Base-by-base conservation (phyloP, 2,888 invertebrate species). In the Luffia ferchaultella region DNA sequence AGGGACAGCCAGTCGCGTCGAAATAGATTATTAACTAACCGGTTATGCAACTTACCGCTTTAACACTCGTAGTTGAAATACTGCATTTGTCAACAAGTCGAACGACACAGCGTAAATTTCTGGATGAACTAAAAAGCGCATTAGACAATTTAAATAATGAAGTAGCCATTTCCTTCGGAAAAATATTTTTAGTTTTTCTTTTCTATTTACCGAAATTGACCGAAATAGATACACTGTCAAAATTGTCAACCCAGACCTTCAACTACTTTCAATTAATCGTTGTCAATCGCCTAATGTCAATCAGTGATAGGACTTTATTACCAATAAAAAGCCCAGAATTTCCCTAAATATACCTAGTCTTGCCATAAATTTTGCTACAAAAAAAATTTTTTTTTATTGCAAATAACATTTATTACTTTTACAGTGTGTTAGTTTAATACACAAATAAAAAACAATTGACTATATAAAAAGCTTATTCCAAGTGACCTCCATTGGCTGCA, bases 31-130 rank as follows among this genome's bases (percentile, higher is more conserved):
- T n/a, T 30, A 30, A 30, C 3, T 30, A 30, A 12, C 12, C 46
- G 65, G 65, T 82, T 82, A 82, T 78, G 80, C 80, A 83, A 82
- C 82, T 79, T 77, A 83, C 83, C 72, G 70, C 63, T 53, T 58
- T 60, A 61, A 70, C 73, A 68, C 67, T 68, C 59, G 78, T 71
- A 19, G 82, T 80, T 2, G 73, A 70, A 54, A 82, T 67, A 57
- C 72, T 66, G 52, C 67, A 60, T 57, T 73, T 72, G 52, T 77
- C 60, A 46, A 72, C 61, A n/a, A 74, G 58, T 17, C 64, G 64
- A 18, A 76, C 65, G 18, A 74, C 63, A 51, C 70, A 68, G 52
- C 75, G 65, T 16, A 71, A 58, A 54, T 76, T 78, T 55, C 67
- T 76, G 0, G 76, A 68, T 1, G 71, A 63, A 48, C 66, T 71